Base-by-base conservation (phyloP, 2,888 invertebrate genomes). In the Drosophila algonquin region DNA sequence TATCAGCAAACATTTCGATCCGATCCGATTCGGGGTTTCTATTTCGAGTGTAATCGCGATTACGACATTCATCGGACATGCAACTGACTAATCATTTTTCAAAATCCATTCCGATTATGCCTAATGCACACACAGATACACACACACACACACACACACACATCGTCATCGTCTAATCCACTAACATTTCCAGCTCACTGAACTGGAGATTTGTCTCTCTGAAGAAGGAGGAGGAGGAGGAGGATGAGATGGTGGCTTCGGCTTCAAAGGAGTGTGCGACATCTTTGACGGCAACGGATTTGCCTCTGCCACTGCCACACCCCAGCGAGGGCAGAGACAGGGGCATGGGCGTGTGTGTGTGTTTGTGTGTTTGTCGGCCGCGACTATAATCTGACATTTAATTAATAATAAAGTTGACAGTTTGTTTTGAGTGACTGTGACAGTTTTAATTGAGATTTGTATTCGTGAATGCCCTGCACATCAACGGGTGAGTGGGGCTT, bases 351-450 rank as follows among this genome's bases (percentile, higher is more conserved):
- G 65, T 32, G 30, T 21, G 21, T 55, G 65, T 32, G 30, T 21
- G 21, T 55, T 46, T 32, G 40, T 69, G 53, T 58, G 56, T 63
- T 45, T 58, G 71, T 58, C 72, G 53, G 46, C 27, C 27, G 47
- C 77, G 79, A 82, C 78, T 81, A 77, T 86, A 90, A 90, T 87
- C 90, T 89, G 90, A 85, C 90, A 89, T 88, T 90, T 90, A 90
- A 90, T 90, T 90, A 90, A 89, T 90, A 89, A 90, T 90, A 89
- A 90, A 89, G 82, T 83, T 81, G 89, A 89, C 89, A 90, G 89
- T 78, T 89, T 87, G 90, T 87, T 89, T 76, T 89, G 81, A 86
- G 81, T 86, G 81, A 86, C 80, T 81, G 79, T 90, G 90, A 90
- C 90, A 90, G 89, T 80, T 89, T 80, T 87, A 90, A 89, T 90